Conservation (phyloP, 2,113 vertebrate genomes). For the Zonotrichia leucophrys region DNA sequence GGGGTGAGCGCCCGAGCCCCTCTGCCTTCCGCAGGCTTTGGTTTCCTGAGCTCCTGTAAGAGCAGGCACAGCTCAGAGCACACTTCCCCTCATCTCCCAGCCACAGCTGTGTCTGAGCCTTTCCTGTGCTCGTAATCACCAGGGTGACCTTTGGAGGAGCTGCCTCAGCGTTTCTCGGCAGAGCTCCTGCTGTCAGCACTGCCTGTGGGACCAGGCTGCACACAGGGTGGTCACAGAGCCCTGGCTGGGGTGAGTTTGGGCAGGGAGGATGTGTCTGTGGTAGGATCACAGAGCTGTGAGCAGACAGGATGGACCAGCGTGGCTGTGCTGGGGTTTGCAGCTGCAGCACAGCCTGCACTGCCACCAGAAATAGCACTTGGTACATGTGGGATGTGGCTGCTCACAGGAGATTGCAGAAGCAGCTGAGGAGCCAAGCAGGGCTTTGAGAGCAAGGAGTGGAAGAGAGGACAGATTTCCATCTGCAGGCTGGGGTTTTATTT, state of each 20-base stretch:
- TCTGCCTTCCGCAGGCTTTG: not conserved
- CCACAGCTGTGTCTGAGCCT: not conserved
- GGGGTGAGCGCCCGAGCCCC: rapidly evolving
- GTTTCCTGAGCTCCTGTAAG: not conserved
- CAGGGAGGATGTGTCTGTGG: not conserved
- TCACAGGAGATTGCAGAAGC: not conserved
- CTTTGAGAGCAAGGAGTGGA: not conserved
- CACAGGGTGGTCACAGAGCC: not conserved
- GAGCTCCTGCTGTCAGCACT: not conserved
- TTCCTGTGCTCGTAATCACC: rapidly evolving
- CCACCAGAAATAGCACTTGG: not conserved
- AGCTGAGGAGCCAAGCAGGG: not conserved
- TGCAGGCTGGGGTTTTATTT: not conserved
- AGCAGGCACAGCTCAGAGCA: rapidly evolving
- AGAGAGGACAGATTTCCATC: not conserved
- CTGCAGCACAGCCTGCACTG: not conserved
- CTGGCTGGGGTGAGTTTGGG: rapidly evolving
- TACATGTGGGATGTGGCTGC: rapidly evolving
- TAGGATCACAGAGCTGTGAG: not conserved
- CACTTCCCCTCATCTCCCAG: not conserved
- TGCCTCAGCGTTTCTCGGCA: not conserved
- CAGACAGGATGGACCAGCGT: rapidly evolving
- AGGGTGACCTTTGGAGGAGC: conserved; percentile 2
- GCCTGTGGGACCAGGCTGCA: rapidly evolving
- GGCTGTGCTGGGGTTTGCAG: not conserved